Percentiles rank a stretch among this genome's conserved stretches.
These are phyloP conservation scores for Caenorhabditis afra DNA, from an alignment of 2,888 invertebrate genomes.

Conservation along the genomic window DNA sequence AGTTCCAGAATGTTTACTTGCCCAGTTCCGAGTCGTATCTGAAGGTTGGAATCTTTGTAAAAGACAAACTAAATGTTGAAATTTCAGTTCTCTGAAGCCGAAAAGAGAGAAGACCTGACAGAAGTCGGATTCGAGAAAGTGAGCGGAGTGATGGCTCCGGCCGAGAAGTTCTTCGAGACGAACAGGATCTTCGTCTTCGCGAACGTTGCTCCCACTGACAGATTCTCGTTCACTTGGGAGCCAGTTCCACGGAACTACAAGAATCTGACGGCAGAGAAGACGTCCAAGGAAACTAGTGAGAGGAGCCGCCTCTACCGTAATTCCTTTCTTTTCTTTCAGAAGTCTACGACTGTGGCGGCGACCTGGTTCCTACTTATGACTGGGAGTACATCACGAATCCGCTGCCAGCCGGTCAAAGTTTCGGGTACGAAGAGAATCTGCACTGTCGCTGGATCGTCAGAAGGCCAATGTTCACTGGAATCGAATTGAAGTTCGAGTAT, in stretches of 20 bases:
- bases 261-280: constrained; percentile 18
- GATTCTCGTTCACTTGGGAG: constrained; percentile 54
- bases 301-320: neutral
- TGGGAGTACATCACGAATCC: constrained; percentile 66
- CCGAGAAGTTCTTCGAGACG: constrained; percentile 25
- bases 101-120: constrained; percentile 19
- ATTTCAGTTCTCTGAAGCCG: constrained; percentile 30
- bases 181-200: constrained; percentile 23
- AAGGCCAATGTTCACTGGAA: constrained; percentile 69
- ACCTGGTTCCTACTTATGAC: constrained; percentile 66
- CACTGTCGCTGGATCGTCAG: constrained; percentile 74
- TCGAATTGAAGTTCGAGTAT: constrained; percentile 68
- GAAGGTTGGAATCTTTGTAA: too few species aligned
- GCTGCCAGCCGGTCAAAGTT: constrained; percentile 47
- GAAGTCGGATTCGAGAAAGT: constrained; percentile 34
- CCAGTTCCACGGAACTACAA: constrained; percentile 33
- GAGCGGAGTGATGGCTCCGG: constrained; percentile 18
- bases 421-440: constrained; percentile 62
- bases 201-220: constrained; percentile 22
- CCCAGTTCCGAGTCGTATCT: constrained; percentile 2
- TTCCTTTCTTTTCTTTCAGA: constrained; percentile 2
- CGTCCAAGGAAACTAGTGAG: neutral
- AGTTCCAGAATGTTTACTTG: constrained; percentile 38
- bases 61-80: too few species aligned
- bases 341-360: constrained; percentile 69